Conservation (phyloP, 2,113 vertebrate species). For the Piliocolobus tephrosceles region DNA sequence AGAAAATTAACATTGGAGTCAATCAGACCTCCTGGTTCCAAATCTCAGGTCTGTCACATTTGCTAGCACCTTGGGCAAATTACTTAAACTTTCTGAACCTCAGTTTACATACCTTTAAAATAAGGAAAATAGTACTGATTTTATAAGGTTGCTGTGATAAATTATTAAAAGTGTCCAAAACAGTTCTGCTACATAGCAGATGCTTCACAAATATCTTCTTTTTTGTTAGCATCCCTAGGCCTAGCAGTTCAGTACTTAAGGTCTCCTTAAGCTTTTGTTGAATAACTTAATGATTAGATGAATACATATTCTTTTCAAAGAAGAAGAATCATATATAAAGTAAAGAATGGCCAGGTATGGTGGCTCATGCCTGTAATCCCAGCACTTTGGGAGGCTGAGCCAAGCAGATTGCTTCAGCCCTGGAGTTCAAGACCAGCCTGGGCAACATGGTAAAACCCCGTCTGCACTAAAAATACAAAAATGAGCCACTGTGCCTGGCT, state of each 20-base stretch:
- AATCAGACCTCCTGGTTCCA: background rate
- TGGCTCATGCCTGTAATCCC: background rate
- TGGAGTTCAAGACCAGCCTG: background rate
- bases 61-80: background rate
- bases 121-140: background rate
- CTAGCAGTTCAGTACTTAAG: background rate
- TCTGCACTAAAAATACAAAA: background rate
- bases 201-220: background rate
- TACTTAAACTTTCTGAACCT: background rate
- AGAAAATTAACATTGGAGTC: background rate
- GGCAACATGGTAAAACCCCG: background rate
- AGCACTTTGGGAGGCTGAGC: background rate
- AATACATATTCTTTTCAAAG: background rate
- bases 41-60: background rate
- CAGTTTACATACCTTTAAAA: background rate
- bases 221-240: background rate
- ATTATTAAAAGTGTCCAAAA: background rate
- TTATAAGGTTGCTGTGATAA: background rate
- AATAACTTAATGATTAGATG: slow-evolving; percentile 14
- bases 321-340: slow-evolving; percentile 7
- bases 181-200: background rate
- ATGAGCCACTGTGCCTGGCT: too few species aligned
- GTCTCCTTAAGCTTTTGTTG: background rate
- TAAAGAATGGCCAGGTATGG: background rate
- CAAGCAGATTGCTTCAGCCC: background rate